Evolutionary conservation across 2,113 vertebrate genomes (phyloP).

Genomic region (Chitala chitala): DNA sequence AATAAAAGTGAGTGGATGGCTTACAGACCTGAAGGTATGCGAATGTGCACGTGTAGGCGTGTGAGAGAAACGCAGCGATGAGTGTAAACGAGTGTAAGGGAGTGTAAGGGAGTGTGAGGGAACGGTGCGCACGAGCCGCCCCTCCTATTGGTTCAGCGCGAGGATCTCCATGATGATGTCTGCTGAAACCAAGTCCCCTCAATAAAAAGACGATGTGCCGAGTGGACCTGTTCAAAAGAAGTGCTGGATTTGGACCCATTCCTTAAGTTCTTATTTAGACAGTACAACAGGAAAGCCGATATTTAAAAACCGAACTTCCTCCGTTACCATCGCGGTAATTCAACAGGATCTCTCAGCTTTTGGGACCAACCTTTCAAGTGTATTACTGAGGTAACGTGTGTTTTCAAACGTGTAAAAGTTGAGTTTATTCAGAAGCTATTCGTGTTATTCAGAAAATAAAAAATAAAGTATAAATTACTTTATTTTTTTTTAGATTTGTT

Average conservation of each 20-base stretch:
- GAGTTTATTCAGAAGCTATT: neutral
- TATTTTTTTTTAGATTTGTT: no score
- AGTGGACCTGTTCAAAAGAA: conserved; percentile 34
- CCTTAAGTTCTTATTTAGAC: conserved; percentile 16
- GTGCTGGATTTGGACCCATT: conserved; percentile 33
- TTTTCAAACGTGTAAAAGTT: neutral
- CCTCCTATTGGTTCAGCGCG: conserved; percentile 53
- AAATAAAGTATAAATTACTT: no score
- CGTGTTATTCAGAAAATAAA: neutral
- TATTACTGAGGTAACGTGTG: conserved; percentile 45
- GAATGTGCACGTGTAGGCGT: neutral
- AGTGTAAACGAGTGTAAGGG: conserved; percentile 17
- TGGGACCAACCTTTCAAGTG: conserved; percentile 30
- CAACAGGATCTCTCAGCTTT: neutral
- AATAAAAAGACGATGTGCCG: conserved; percentile 56
- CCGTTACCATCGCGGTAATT: neutral
- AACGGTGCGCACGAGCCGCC: conserved; percentile 37
- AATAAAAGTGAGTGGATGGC: no score
- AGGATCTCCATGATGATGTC: conserved; percentile 47
- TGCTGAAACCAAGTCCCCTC: conserved; percentile 43
- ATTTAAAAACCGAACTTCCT: neutral
- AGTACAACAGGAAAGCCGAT: neutral
- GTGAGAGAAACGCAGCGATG: neutral
- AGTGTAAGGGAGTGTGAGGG: conserved; percentile 28
- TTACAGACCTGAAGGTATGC: no score